Evolutionary conservation across 1,140 invertebrate species (phyloP), one percentile per base, ranked within the genome.

Genomic region (Eumeta japonica): DNA sequence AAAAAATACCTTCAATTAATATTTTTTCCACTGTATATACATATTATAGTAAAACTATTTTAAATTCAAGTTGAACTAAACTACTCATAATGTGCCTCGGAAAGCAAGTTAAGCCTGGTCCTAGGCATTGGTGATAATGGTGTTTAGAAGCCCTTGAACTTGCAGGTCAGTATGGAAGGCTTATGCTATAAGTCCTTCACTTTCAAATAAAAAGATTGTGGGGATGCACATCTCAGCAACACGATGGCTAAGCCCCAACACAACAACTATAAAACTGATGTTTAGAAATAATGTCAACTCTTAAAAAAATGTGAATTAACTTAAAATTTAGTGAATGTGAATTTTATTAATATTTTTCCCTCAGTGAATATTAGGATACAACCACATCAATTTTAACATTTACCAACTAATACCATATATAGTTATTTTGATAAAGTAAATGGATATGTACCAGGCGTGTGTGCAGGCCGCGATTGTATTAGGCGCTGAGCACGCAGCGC

Each of bases 401-500:
- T 24, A 7, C 20, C 20, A 24, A n/a, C n/a, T 7, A 5, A 24
- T 24, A 7, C n/a, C 5, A 24, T 24, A 24, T 24, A n/a, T n/a
- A n/a, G n/a, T n/a, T n/a, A n/a, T n/a, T n/a, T n/a, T n/a, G n/a
- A n/a, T n/a, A n/a, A n/a, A n/a, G n/a, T n/a, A n/a, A n/a, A n/a
- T n/a, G n/a, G n/a, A n/a, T n/a, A n/a, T n/a, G n/a, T n/a, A n/a
- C n/a, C n/a, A n/a, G n/a, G n/a, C n/a, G n/a, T n/a, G n/a, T n/a
- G n/a, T n/a, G n/a, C n/a, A n/a, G n/a, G n/a, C n/a, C 20, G 5
- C 20, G 13, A 46, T 52, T 4, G 57, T 4, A 73, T 55, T 33
- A 80, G 46, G 17, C 63, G 56, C 28, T 54, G 65, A 3, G 78
- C 79, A 3, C 75, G 77, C 43, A 62, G 67, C 24, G 74, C 77